Percentiles rank a stretch among this genome's conserved stretches.
Conservation (phyloP, 1,140 invertebrate species). For the Phthorimaea operculella region DNA sequence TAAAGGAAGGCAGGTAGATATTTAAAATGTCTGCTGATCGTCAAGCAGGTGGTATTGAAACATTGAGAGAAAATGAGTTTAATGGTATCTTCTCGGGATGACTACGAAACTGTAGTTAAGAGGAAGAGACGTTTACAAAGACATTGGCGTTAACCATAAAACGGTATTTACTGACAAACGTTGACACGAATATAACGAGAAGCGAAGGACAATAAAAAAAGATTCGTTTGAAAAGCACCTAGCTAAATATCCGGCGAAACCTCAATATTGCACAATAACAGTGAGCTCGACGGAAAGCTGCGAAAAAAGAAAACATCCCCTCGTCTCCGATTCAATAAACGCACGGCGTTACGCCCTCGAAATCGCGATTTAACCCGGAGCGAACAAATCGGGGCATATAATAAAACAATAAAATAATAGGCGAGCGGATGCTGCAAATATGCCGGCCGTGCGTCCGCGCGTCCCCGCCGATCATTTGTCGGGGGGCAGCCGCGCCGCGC, state of each 20-base stretch:
- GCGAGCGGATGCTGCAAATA: neutral
- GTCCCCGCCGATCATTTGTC: neutral
- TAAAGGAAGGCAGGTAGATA: too few species aligned
- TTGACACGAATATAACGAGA: neutral
- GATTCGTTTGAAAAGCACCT: neutral
- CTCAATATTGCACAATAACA: constrained; percentile 1
- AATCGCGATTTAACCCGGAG: constrained; percentile 1
- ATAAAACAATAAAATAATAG: constrained; percentile 1
- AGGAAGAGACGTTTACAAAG: too few species aligned
- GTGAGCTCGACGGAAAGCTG: neutral
- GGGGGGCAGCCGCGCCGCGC: too few species aligned
- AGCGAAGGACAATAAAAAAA: neutral
- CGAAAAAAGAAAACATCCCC: neutral
- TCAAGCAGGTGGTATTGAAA: too few species aligned
- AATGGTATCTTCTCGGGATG: too few species aligned
- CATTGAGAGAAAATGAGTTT: too few species aligned
- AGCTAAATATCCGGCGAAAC: neutral
- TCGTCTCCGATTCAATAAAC: neutral
- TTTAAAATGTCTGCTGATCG: too few species aligned
- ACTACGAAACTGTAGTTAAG: too few species aligned
- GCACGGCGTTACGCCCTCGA: neutral
- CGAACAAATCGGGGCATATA: neutral
- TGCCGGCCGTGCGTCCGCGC: neutral
- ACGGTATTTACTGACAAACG: too few species aligned
- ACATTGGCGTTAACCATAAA: too few species aligned